Evolutionary conservation across 2,888 invertebrate species (phyloP).

Genomic region (Callyntrura sp.): DNA sequence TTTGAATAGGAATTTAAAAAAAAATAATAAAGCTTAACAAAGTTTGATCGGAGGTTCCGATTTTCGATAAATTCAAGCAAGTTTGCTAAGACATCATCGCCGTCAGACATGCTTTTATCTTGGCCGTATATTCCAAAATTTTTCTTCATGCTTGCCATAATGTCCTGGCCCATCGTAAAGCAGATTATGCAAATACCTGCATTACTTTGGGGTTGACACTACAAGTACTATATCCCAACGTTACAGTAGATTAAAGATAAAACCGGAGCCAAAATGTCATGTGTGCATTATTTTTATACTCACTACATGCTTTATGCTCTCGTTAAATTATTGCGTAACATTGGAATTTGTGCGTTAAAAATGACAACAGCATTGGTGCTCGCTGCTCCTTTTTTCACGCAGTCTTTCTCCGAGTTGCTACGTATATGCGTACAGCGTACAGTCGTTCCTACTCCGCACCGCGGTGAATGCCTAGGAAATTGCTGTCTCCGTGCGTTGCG

Average conservation of each 20-base stretch:
- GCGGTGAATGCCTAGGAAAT: background rate
- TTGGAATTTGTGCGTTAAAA: constrained; percentile 68
- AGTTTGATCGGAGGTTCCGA: no score
- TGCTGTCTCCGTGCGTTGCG: no score
- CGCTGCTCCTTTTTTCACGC: constrained; percentile 27
- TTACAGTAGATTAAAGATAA: constrained; percentile 43
- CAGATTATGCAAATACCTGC: constrained; percentile 4
- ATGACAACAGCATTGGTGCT: constrained; percentile 59
- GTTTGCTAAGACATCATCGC: no score
- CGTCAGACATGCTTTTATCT: no score
- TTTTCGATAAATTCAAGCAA: no score
- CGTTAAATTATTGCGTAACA: constrained; percentile 43
- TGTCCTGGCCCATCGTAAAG: background rate
- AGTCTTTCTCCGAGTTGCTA: no score
- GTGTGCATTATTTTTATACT: constrained; percentile 8
- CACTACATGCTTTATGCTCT: constrained; percentile 30
- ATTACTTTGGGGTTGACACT: background rate
- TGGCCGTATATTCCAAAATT: no score
- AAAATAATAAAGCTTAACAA: no score
- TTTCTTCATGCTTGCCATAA: constrained; percentile 18
- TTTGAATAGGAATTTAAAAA: no score
- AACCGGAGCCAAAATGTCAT: constrained; percentile 41
- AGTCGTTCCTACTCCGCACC: background rate
- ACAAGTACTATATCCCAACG: background rate
- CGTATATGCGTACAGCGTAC: no score